phyloP scores from a whole-genome alignment of 2,797 vertebrate species.

The Hipposideros larvatus region DNA sequence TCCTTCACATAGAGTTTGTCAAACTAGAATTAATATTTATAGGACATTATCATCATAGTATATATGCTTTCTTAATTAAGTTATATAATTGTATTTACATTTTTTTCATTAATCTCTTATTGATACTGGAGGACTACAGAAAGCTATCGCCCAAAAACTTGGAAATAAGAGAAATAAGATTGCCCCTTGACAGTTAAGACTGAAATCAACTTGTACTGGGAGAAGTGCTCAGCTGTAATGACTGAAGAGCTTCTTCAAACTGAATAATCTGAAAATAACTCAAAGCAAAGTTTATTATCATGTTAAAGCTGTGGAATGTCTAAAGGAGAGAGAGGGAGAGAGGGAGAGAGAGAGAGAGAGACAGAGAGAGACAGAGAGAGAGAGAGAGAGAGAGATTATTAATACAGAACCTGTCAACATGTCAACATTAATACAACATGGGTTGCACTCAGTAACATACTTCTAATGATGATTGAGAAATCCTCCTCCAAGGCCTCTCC shows the following conservation, averaged over 20 bases:
- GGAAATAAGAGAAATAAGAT: constrained; percentile 53
- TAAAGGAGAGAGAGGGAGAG: neutral
- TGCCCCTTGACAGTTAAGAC: neutral
- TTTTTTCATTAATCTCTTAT: constrained; percentile 6
- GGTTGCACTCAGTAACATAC: neutral
- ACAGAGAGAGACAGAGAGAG: neutral
- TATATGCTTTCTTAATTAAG: constrained; percentile 12
- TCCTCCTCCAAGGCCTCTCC: neutral
- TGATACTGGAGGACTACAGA: neutral
- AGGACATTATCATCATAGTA: neutral
- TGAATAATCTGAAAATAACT: neutral
- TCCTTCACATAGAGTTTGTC: neutral
- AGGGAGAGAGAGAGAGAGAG: neutral
- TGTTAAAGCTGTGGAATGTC: neutral
- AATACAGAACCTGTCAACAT: neutral
- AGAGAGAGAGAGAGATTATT: neutral
- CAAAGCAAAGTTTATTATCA: constrained; percentile 4
- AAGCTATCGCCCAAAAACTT: constrained; percentile 21
- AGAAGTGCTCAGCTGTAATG: neutral
- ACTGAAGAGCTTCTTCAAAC: neutral
- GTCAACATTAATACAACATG: too few species aligned
- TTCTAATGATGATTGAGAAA: neutral
- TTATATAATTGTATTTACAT: neutral
- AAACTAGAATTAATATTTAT: constrained; percentile 43
- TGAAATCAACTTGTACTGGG: neutral